These are phyloP conservation scores for Endomychus coccineus DNA, from an alignment of 2,888 invertebrate species.

Conservation along the genomic window DNA sequence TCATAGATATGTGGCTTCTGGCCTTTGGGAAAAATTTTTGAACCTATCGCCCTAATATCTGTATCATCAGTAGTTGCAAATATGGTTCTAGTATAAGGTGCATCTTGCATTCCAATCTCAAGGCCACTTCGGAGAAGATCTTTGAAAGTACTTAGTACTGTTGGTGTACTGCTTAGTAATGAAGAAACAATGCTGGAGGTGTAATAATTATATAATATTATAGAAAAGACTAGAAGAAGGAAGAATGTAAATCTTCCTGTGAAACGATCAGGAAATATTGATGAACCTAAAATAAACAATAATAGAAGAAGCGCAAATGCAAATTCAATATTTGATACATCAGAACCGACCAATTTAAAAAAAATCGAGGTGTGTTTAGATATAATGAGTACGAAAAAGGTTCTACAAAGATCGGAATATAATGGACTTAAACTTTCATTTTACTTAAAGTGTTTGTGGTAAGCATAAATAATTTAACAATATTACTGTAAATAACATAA, in stretches of 20 bases:
- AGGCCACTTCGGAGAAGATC: slow-evolving; percentile 49
- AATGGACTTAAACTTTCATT: no score
- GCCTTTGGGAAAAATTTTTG: slow-evolving; percentile 5
- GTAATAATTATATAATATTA: slow-evolving; percentile 52
- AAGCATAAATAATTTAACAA: no score
- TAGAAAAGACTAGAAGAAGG: slow-evolving; percentile 31
- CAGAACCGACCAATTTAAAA: no score
- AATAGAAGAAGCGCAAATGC: no score
- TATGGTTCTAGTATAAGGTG: slow-evolving; percentile 10
- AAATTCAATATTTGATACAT: no score
- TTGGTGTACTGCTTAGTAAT: slow-evolving; percentile 47
- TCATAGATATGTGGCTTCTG: slow-evolving; percentile 9
- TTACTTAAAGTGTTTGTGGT: no score
- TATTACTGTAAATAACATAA: no score
- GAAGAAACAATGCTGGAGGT: slow-evolving; percentile 55
- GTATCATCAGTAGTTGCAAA: slow-evolving; percentile 8
- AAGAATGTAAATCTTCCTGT: slow-evolving; percentile 31
- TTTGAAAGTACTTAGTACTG: slow-evolving; percentile 45
- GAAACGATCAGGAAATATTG: slow-evolving; percentile 23
- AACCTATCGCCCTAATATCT: slow-evolving; percentile 8
- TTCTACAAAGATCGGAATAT: no score
- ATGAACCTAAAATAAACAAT: slow-evolving; percentile 25
- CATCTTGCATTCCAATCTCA: slow-evolving; percentile 44
- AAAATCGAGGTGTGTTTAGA: no score
- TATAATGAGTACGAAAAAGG: no score